Conservation (phyloP, 2,888 invertebrate species). For the Siphonodentalium dalli region DNA sequence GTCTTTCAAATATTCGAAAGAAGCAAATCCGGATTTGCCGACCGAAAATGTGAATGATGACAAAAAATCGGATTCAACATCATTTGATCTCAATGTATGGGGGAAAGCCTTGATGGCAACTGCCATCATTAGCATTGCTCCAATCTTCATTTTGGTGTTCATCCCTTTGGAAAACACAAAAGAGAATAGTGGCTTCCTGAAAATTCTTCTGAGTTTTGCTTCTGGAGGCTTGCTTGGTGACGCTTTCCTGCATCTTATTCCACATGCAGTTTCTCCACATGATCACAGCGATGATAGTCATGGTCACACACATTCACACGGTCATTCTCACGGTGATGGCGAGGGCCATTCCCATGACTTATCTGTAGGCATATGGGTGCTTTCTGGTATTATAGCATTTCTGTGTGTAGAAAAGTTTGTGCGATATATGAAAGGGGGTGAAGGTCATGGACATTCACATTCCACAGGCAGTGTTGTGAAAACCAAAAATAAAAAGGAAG, state of each 20-base stretch:
- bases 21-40: slow-evolving; percentile 70
- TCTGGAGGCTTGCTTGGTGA: slow-evolving; percentile 88
- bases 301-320: slow-evolving; percentile 66
- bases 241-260: slow-evolving; percentile 97
- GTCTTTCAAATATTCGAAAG: slow-evolving; percentile 82
- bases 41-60: slow-evolving; percentile 6
- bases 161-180: slow-evolving; percentile 83
- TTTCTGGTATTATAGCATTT: slow-evolving; percentile 91
- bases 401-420: slow-evolving; percentile 86
- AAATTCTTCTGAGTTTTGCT: slow-evolving; percentile 72
- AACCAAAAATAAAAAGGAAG: slow-evolving; percentile 9
- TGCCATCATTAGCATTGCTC: slow-evolving; percentile 90
- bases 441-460: slow-evolving; percentile 76
- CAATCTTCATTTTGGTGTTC: slow-evolving; percentile 89
- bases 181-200: slow-evolving; percentile 81
- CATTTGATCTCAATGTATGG: slow-evolving; percentile 70
- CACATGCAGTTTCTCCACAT: slow-evolving; percentile 80
- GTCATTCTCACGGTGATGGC: slow-evolving; percentile 44
- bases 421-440: slow-evolving; percentile 80
- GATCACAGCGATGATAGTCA: slow-evolving; percentile 56
- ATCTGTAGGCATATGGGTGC: slow-evolving; percentile 91
- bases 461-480: slow-evolving; percentile 46
- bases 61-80: slow-evolving; percentile 57
- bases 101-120: slow-evolving; percentile 88
- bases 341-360: slow-evolving; percentile 73